A percentile compares a stretch with the other conserved stretches of the same genome.
phyloP scores from a whole-genome alignment of 2,888 invertebrate species.

The Allacma fusca region DNA sequence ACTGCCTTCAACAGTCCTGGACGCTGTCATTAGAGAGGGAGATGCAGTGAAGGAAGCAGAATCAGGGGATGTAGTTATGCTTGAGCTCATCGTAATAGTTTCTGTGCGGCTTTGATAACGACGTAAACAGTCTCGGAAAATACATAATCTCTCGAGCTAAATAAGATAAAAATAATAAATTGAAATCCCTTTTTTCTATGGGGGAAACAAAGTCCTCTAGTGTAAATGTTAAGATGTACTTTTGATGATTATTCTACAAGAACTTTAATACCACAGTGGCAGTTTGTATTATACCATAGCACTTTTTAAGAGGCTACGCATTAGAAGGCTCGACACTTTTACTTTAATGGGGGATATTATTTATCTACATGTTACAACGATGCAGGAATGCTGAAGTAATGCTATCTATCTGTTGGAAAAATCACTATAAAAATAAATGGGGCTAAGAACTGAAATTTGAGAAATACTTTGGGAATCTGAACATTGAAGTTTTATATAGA shows the following conservation, averaged over 20 bases:
- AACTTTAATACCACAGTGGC: not conserved
- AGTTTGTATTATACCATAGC: not conserved
- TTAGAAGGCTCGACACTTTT: too few relatives aligned
- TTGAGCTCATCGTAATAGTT: conserved; percentile 25
- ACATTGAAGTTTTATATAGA: too few relatives aligned
- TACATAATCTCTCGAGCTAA: conserved; percentile 56
- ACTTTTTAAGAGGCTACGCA: too few relatives aligned
- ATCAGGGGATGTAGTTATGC: not conserved
- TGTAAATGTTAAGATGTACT: conserved; percentile 2
- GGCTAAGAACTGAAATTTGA: too few relatives aligned
- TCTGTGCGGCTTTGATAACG: conserved; percentile 52
- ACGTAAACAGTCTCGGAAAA: conserved; percentile 52
- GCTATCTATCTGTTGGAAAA: too few relatives aligned
- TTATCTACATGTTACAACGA: not conserved
- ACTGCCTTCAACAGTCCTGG: conserved; percentile 5
- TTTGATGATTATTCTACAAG: not conserved
- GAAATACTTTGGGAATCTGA: too few relatives aligned
- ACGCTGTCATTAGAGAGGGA: not conserved
- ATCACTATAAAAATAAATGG: too few relatives aligned
- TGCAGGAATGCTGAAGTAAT: not conserved
- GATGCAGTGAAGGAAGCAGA: not conserved
- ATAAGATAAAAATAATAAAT: conserved; percentile 62
- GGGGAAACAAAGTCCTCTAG: conserved; percentile 36
- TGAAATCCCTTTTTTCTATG: conserved; percentile 41
- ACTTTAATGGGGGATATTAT: not conserved